Base-by-base conservation (phyloP, 2,113 vertebrate genomes). In the Acanthisitta chloris region DNA sequence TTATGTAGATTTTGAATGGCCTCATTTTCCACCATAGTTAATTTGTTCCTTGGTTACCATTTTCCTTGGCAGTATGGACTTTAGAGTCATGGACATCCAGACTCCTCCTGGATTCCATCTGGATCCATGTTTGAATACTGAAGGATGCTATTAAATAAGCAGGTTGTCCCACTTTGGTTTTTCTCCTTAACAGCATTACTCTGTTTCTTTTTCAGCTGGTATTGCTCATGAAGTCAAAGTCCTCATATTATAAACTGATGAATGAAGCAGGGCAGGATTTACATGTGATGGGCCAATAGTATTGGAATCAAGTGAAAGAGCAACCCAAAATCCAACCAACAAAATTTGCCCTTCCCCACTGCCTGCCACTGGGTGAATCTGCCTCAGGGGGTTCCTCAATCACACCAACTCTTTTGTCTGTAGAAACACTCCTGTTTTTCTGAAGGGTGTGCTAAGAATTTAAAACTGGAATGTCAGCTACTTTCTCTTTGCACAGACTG, bases 401-500 rank as follows among this genome's bases (percentile, higher is more conserved):
- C 36, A 20, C 11, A 34, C 61, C 3, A 21, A 16, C 14, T 25
- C 34, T 57, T 29, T 31, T 70, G n/a, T 46, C 40, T 62, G 46
- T 19, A 57, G 71, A 42, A 90, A 4, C 43, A 4, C 40, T 49
- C 9, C 31, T n/a, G 43, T 15, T 81, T 38, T 42, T 61, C 87
- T 82, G 25, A 83, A 62, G 33, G 19, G 3, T 20, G 54, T 82
- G 81, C 74, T 86, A 20, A 21, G 43, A 42, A 19, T 26, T 58
- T 46, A 7, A 48, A 67, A 66, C 4, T 19, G 33, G 74, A 61
- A 18, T 8, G 4, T 58, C 57, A 65, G 17, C 81, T 54, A 7
- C 54, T 28, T 64, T 29, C n/a, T 29, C 26, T 51, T 12, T 8
- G 8, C 6, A 1, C 46, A 1, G 20, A 0, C 40, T 34, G 24